A percentile compares a stretch with the other conserved stretches of the same genome.
Evolutionary conservation across 2,113 vertebrate genomes (phyloP).

Genomic region (Passerina amoena): DNA sequence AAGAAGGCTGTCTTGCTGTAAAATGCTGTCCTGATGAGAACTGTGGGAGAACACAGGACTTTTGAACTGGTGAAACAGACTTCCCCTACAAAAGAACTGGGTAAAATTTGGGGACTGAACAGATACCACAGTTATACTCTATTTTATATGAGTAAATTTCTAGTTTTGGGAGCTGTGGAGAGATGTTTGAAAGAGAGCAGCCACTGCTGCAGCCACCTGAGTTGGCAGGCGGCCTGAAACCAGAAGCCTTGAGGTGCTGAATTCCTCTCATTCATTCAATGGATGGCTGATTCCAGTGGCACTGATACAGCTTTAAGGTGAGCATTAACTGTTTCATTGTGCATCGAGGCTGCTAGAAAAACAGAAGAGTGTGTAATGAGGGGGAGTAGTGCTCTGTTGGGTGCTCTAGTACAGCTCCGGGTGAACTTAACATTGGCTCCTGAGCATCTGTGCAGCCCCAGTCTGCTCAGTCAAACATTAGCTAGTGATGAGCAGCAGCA

Average conservation of each 20-base stretch:
- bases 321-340: not conserved
- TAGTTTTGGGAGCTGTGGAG: not conserved
- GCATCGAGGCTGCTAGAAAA: not conserved
- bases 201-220: not conserved
- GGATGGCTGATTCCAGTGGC: constrained; percentile 12
- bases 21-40: not conserved
- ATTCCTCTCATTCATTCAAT: constrained; percentile 40
- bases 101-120: not conserved
- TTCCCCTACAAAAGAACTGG: not conserved
- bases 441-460: not conserved
- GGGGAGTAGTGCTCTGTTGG: not conserved
- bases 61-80: not conserved
- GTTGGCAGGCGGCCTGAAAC: constrained; percentile 6
- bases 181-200: not conserved
- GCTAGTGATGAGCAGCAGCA: not conserved
- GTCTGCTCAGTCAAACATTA: not conserved
- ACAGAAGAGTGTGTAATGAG: not conserved
- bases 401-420: not conserved
- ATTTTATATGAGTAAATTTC: not conserved
- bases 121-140: not conserved
- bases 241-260: constrained; percentile 32
- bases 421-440: not conserved
- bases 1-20: not conserved
- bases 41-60: not conserved
- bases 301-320: not conserved